Evolutionary conservation across 2,797 vertebrate species (phyloP), one percentile per base, ranked within the genome.

Genomic region (Catamblyrhynchus diadema): DNA sequence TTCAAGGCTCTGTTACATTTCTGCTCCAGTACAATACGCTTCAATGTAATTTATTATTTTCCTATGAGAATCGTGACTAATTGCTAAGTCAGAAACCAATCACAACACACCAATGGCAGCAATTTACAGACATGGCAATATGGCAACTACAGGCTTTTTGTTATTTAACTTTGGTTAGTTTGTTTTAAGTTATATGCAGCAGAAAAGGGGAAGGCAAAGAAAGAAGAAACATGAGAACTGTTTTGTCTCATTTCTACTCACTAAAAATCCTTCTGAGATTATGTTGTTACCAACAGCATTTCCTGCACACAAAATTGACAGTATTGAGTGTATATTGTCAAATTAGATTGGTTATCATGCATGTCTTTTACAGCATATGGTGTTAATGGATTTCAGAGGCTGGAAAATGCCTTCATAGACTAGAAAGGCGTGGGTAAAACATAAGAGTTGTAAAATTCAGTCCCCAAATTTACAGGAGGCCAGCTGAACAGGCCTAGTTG

Each of bases 231-330:
- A 28, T 24, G 45, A 83, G 75, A 94, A 59, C 21, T 48, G 6
- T 47, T 79, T 85, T 90, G 60, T 96, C 85, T 81, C 85, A 81
- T 95, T 94, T 93, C 91, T 87, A 74, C 69, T 90, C 54, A 72
- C 51, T 80, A 86, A 92, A 95, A 91, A 53, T 67, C 45, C 82
- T 88, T 73, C 69, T 78, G 64, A 81, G 91, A 82, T 72, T 88
- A 56, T 25, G 37, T 85, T 95, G 66, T 74, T 93, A 95, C 88
- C 86, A 88, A 54, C 74, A 74, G 79, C 66, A 75, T 50, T 93
- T 95, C 91, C 82, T 91, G 81, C 33, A 71, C 37, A 59, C 19
- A 56, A 60, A 54, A 77, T 5, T 13, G 23, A 16, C 6, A 9
- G 6, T 59, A 60, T 45, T 44, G 50, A 65, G 20, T 59, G 57